Evolutionary conservation across 2,797 vertebrate genomes (phyloP).

Genomic region (Crenuchus spilurus): DNA sequence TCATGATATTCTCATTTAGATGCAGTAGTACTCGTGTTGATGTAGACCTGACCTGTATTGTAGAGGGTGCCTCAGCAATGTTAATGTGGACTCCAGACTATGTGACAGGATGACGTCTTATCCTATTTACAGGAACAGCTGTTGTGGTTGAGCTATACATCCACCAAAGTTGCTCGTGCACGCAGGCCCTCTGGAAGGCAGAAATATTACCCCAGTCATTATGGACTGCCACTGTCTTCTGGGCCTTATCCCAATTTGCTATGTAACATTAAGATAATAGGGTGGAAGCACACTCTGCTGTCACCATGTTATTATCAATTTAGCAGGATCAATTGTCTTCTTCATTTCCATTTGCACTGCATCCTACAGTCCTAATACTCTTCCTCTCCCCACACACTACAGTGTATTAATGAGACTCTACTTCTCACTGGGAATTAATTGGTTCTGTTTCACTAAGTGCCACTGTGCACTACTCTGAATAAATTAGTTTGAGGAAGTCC

Average conservation of each 20-base stretch:
- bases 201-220: constrained; percentile 10
- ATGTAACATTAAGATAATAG: constrained; percentile 31
- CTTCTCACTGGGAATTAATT: constrained; percentile 48
- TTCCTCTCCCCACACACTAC: constrained; percentile 5
- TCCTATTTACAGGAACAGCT: background rate
- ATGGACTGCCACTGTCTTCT: background rate
- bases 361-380: constrained; percentile 5
- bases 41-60: background rate
- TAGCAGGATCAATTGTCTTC: constrained; percentile 41
- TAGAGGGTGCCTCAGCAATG: background rate
- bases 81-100: background rate
- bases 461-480: constrained; percentile 47
- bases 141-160: background rate
- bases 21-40: background rate
- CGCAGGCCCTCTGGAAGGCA: background rate
- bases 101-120: constrained; percentile 7
- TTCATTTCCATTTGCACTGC: constrained; percentile 10
- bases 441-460: constrained; percentile 50
- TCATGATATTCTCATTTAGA: no score
- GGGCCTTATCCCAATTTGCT: constrained; percentile 36
- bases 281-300: background rate
- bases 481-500: constrained; percentile 26
- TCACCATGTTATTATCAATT: constrained; percentile 43
- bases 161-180: background rate
- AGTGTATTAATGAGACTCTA: constrained; percentile 42